Conservation (phyloP, 2,888 invertebrate genomes). For the Acrobasis consociella region DNA sequence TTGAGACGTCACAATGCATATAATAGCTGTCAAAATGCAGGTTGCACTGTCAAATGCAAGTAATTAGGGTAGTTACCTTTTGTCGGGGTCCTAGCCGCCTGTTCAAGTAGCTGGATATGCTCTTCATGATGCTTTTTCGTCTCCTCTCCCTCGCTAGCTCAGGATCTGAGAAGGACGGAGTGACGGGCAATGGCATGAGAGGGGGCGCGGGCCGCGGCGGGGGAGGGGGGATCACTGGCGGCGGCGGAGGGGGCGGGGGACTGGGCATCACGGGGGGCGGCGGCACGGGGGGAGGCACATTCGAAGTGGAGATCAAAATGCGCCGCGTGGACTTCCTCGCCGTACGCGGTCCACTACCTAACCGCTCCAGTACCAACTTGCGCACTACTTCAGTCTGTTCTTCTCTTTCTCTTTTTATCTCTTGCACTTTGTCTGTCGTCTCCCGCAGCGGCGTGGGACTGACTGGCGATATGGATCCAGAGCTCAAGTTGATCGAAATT, state of each 20-base stretch:
- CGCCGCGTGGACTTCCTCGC: constrained; percentile 48
- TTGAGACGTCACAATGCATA: neutral
- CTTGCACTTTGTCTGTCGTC: constrained; percentile 86
- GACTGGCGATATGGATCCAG: constrained; percentile 56
- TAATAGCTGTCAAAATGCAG: neutral
- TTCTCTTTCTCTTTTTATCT: constrained; percentile 89
- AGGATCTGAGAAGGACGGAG: constrained; percentile 82
- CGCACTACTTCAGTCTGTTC: constrained; percentile 93
- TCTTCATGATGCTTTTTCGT: constrained; percentile 91
- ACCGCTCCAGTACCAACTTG: constrained; percentile 91
- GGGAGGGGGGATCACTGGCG: constrained; percentile 38
- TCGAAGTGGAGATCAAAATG: constrained; percentile 46
- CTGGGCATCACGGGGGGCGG: constrained; percentile 50
- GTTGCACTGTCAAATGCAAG: constrained; percentile 15
- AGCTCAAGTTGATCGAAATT: constrained; percentile 50
- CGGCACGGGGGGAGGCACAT: constrained; percentile 55
- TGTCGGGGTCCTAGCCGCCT: constrained; percentile 86
- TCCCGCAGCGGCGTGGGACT: constrained; percentile 67
- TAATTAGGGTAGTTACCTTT: constrained; percentile 64
- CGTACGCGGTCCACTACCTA: constrained; percentile 62
- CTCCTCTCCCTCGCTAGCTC: constrained; percentile 84
- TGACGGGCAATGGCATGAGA: constrained; percentile 57
- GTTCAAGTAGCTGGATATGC: constrained; percentile 91
- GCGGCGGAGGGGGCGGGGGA: constrained; percentile 43
- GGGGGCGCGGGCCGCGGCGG: constrained; percentile 56